Conservation (phyloP, 2,888 invertebrate genomes). For the Buathra laborator region DNA sequence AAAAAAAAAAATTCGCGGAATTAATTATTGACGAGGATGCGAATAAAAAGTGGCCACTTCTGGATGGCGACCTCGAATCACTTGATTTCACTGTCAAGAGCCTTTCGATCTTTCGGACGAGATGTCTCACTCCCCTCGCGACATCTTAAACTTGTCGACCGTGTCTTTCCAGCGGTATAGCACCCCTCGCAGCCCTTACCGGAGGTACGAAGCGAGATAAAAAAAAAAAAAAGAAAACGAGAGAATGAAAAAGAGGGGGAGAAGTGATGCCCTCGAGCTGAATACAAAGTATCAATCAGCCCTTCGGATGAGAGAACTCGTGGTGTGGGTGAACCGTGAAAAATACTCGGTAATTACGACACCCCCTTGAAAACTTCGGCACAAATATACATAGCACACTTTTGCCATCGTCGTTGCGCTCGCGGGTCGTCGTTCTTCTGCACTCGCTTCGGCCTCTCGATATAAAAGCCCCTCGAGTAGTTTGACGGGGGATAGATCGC, state of each 20-base stretch:
- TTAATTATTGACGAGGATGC: slow-evolving; percentile 36
- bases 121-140: slow-evolving; percentile 25
- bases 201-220: slow-evolving; percentile 55
- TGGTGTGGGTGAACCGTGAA: slow-evolving; percentile 79
- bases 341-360: slow-evolving; percentile 84
- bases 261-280: slow-evolving; percentile 73
- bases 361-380: slow-evolving; percentile 72
- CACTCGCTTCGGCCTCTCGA: slow-evolving; percentile 59
- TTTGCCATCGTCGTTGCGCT: slow-evolving; percentile 48
- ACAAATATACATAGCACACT: slow-evolving; percentile 78
- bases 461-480: slow-evolving; percentile 68
- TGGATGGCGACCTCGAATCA: slow-evolving; percentile 37
- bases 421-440: slow-evolving; percentile 46
- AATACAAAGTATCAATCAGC: slow-evolving; percentile 85
- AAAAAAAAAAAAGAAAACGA: slow-evolving; percentile 48
- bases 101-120: slow-evolving; percentile 60
- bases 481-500: slow-evolving; percentile 68
- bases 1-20: slow-evolving; percentile 5
- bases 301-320: slow-evolving; percentile 71
- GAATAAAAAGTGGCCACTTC: slow-evolving; percentile 21
- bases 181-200: slow-evolving; percentile 60
- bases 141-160: slow-evolving; percentile 61
- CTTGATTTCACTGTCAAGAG: slow-evolving; percentile 60
- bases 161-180: slow-evolving; percentile 59
- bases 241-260: slow-evolving; percentile 12